phyloP scores from a whole-genome alignment of 2,113 vertebrate species.

The Phyllostomus hastatus region DNA sequence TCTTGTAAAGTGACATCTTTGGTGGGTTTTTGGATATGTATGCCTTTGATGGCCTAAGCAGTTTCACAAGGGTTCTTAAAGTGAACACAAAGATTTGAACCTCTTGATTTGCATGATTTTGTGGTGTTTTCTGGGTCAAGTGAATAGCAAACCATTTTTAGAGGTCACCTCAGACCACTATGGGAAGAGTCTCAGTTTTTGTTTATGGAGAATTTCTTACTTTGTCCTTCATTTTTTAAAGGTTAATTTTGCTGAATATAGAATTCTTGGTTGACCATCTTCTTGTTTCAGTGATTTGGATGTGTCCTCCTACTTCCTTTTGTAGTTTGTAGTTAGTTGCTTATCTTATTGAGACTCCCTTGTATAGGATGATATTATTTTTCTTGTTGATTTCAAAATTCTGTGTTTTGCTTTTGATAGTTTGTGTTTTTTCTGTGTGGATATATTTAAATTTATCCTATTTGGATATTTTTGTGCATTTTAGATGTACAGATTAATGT shows the following conservation, averaged over 20 bases:
- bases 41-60: not conserved
- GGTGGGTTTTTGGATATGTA: not conserved
- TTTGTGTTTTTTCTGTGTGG: not conserved
- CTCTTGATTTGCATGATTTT: not conserved
- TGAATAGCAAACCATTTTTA: not conserved
- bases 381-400: not conserved
- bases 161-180: not conserved
- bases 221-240: not conserved
- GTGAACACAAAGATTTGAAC: not conserved
- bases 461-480: not conserved
- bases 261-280: not conserved
- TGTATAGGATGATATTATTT: not conserved
- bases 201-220: not conserved
- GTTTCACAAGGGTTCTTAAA: not conserved
- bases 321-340: not conserved
- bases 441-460: not conserved
- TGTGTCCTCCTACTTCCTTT: not conserved
- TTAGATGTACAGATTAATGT: not conserved
- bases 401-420: slow-evolving; percentile 18
- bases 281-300: slow-evolving; percentile 3
- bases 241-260: not conserved
- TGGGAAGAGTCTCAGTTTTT: not conserved
- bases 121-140: not conserved
- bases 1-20: not conserved
- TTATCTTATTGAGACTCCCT: not conserved